These are phyloP conservation scores for Urophycis tenuis DNA, from an alignment of 2,797 vertebrate genomes.

Conservation along the genomic window DNA sequence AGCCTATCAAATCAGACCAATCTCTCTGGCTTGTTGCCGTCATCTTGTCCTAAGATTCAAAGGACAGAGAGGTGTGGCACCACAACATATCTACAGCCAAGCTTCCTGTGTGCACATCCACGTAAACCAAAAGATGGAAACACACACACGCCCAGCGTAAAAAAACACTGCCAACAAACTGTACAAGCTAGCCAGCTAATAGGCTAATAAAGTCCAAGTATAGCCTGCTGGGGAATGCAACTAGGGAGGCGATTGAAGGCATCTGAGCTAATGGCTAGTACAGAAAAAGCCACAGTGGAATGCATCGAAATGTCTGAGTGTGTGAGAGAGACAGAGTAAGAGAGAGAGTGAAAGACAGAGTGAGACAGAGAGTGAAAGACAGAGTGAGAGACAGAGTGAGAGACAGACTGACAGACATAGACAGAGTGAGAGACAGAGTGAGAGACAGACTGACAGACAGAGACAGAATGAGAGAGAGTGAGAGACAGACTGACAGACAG, in stretches of 20 bases:
- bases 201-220: slow-evolving; percentile 68
- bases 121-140: not conserved
- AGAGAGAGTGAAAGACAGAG: too few relatives aligned
- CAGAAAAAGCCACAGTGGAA: slow-evolving; percentile 68
- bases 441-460: not conserved
- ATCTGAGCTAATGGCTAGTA: slow-evolving; percentile 60
- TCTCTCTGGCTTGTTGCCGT: not conserved
- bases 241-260: slow-evolving; percentile 51
- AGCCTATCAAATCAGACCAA: slow-evolving; percentile 13
- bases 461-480: not conserved
- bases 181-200: slow-evolving; percentile 50
- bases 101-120: slow-evolving; percentile 40
- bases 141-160: not conserved
- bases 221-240: slow-evolving; percentile 47
- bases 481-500: not conserved
- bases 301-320: slow-evolving; percentile 39
- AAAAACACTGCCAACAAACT: slow-evolving; percentile 12
- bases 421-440: not conserved
- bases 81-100: slow-evolving; percentile 23
- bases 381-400: not conserved
- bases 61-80: slow-evolving; percentile 48
- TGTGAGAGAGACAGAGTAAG: not conserved
- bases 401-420: not conserved
- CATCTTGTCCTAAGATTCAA: slow-evolving; percentile 14
- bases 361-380: not conserved